Conservation (phyloP, 2,113 vertebrate species). For the Saimiri boliviensis region DNA sequence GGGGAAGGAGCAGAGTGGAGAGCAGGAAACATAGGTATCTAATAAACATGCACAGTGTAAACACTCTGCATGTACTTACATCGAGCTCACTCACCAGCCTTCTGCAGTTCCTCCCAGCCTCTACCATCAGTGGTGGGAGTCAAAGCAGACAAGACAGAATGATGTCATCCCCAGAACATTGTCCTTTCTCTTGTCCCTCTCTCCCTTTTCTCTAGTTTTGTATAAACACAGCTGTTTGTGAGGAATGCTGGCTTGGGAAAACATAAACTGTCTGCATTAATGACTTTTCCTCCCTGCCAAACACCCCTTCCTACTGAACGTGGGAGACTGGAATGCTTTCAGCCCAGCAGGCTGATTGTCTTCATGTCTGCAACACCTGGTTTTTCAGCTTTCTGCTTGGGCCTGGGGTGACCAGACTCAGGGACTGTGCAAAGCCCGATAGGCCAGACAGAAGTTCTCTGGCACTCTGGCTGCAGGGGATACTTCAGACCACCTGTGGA, state of each 20-base stretch:
- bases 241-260: constrained; percentile 80
- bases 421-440: not conserved
- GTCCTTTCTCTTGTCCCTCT: constrained; percentile 52
- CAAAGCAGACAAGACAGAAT: constrained; percentile 53
- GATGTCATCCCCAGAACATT: constrained; percentile 67
- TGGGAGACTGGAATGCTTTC: constrained; percentile 77
- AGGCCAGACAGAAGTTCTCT: not conserved
- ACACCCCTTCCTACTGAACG: constrained; percentile 61
- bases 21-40: not conserved
- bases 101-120: not conserved
- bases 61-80: not conserved
- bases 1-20: not conserved
- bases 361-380: not conserved
- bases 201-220: constrained; percentile 68
- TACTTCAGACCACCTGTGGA: not conserved
- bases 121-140: constrained; percentile 3
- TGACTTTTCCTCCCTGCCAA: constrained; percentile 63
- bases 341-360: constrained; percentile 35
- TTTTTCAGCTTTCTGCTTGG: not conserved
- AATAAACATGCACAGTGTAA: not conserved
- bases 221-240: constrained; percentile 84
- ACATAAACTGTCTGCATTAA: constrained; percentile 71
- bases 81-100: not conserved
- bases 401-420: not conserved
- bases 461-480: not conserved